Evolutionary conservation across 2,888 invertebrate genomes (phyloP).

Genomic region (Pegoplata infirma): DNA sequence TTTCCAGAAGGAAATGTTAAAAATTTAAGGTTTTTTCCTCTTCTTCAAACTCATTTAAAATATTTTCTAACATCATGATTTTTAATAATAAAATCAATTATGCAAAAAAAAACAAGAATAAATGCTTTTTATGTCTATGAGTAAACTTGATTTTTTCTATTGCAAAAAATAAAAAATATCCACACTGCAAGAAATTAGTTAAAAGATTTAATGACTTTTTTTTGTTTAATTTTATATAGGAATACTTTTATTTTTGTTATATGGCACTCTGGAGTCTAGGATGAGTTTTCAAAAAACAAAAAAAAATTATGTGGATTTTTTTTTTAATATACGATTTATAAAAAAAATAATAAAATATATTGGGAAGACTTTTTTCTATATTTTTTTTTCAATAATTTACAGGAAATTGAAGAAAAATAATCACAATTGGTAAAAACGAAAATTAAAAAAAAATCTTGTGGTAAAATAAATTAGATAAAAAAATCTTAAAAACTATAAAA

Average conservation of each 20-base stretch:
- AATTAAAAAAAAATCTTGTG: constrained; percentile 33
- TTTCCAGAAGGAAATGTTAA: no score
- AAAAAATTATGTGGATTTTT: constrained; percentile 28
- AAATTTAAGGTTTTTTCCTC: not conserved
- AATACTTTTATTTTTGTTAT: constrained; percentile 46
- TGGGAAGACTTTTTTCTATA: constrained; percentile 6
- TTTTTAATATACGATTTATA: not conserved
- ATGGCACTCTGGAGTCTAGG: constrained; percentile 60
- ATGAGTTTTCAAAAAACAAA: constrained; percentile 35
- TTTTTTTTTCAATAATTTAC: constrained; percentile 11
- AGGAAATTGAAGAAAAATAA: constrained; percentile 47
- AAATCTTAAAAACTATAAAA: constrained; percentile 40
- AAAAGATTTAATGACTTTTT: constrained; percentile 62
- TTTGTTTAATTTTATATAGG: constrained; percentile 55
- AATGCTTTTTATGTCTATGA: constrained; percentile 56
- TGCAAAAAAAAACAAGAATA: constrained; percentile 33
- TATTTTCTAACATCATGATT: not conserved
- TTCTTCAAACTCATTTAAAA: not conserved
- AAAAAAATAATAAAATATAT: not conserved
- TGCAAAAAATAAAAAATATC: constrained; percentile 39
- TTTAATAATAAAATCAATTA: not conserved
- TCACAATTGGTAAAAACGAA: constrained; percentile 50
- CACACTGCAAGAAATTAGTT: constrained; percentile 46
- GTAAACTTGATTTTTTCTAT: constrained; percentile 50
- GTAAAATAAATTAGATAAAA: constrained; percentile 45